These are phyloP conservation scores for Picathartes gymnocephalus DNA, from an alignment of 2,113 vertebrate genomes.

Conservation along the genomic window DNA sequence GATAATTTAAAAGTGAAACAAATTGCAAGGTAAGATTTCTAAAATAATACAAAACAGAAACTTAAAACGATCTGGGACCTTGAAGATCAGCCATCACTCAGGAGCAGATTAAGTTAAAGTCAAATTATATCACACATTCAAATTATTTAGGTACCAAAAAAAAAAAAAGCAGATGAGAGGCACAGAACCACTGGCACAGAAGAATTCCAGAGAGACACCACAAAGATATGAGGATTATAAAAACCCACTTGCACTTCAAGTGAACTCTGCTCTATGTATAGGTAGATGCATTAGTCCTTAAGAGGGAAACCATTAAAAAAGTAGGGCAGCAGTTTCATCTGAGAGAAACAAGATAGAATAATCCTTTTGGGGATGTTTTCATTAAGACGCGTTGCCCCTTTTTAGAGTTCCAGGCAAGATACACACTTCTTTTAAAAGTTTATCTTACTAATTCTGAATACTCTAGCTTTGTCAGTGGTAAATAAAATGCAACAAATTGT, in stretches of 20 bases:
- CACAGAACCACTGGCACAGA: not conserved
- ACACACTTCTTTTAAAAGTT: not conserved
- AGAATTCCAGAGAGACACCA: not conserved
- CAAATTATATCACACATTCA: not conserved
- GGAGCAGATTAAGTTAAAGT: not conserved
- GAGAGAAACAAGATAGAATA: not conserved
- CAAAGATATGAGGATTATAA: not conserved
- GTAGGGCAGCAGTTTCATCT: not conserved
- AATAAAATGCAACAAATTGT: not conserved
- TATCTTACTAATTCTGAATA: not conserved
- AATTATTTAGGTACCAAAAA: not conserved
- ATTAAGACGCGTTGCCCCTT: not conserved
- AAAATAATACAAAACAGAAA: not conserved
- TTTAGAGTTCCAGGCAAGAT: not conserved
- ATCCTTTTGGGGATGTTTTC: not conserved
- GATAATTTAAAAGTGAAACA: not conserved
- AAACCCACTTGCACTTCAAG: not conserved
- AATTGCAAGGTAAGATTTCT: not conserved
- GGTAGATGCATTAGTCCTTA: not conserved
- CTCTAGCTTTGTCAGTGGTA: not conserved
- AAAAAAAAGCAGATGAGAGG: not conserved
- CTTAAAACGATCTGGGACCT: not conserved
- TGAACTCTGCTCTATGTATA: not conserved
- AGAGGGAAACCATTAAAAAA: constrained; percentile 7
- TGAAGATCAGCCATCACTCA: not conserved